Evolutionary conservation across 2,797 vertebrate species (phyloP).

Genomic region (Netta rufina): DNA sequence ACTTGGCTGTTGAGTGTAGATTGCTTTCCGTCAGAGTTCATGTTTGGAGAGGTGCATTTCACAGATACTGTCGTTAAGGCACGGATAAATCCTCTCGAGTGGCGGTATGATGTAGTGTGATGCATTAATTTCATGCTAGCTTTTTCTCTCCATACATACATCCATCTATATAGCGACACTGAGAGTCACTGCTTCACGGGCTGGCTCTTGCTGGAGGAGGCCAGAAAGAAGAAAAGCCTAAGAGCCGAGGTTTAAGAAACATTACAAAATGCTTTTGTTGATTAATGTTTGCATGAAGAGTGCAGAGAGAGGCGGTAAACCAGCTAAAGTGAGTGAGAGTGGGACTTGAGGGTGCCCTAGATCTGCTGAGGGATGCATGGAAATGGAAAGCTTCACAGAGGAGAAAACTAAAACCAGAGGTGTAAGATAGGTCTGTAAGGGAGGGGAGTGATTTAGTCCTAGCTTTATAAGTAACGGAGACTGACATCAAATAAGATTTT

Average conservation of each 20-base stretch:
- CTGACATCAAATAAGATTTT: neutral
- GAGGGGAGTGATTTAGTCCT: neutral
- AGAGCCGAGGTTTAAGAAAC: neutral
- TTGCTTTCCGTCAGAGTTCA: neutral
- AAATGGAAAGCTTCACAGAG: neutral
- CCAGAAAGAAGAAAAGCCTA: neutral
- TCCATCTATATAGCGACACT: rapidly evolving
- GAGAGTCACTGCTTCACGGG: neutral
- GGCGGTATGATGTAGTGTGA: neutral
- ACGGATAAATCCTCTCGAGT: neutral
- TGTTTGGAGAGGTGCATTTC: neutral
- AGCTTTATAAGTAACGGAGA: neutral
- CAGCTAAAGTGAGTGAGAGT: neutral
- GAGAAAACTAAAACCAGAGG: neutral
- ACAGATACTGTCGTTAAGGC: neutral
- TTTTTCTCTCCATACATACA: neutral
- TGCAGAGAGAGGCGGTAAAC: neutral
- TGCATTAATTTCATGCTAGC: neutral
- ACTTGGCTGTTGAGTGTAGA: neutral
- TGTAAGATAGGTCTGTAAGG: neutral
- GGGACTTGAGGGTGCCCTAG: neutral
- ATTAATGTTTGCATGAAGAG: neutral
- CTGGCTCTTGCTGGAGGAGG: rapidly evolving
- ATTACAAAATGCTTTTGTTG: neutral
- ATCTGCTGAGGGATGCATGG: neutral